phyloP scores from a whole-genome alignment of 2,888 invertebrate species.

The Xestia sexstrigata region DNA sequence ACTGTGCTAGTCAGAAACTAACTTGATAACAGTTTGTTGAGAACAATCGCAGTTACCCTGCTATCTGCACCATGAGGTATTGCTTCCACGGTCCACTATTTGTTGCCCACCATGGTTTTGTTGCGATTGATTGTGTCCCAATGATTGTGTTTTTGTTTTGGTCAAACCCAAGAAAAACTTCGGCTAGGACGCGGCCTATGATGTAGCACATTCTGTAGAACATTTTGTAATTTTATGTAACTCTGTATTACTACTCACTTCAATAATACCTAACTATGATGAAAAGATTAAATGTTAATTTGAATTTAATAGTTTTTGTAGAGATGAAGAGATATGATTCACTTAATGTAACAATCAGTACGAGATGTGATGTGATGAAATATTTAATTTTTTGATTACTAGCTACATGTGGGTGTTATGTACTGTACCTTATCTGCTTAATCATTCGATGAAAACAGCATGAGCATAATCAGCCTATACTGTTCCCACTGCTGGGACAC shows the following conservation, averaged over 20 bases:
- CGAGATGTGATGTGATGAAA: background rate
- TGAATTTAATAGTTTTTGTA: background rate
- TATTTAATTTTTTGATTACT: background rate
- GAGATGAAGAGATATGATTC: background rate
- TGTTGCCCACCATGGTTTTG: conserved; percentile 1
- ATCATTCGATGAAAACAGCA: background rate
- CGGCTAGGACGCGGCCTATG: background rate
- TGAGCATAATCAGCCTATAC: too few relatives aligned
- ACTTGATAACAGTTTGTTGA: conserved; percentile 62
- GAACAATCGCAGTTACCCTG: conserved; percentile 56
- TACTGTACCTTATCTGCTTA: background rate
- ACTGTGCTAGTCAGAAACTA: conserved; percentile 56
- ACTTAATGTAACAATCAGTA: background rate
- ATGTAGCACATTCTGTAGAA: background rate
- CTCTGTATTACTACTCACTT: background rate
- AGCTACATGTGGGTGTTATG: background rate
- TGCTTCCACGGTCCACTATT: conserved; percentile 26
- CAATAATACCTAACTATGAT: background rate
- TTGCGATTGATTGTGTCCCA: background rate
- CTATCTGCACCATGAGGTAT: conserved; percentile 53
- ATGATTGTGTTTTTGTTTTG: background rate
- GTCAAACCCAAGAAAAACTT: too few relatives aligned
- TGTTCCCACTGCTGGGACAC: too few relatives aligned
- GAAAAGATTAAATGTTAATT: background rate
- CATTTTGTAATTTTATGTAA: background rate